Base-by-base conservation (phyloP, 2,888 invertebrate genomes). In the Calliopum simillimum region DNA sequence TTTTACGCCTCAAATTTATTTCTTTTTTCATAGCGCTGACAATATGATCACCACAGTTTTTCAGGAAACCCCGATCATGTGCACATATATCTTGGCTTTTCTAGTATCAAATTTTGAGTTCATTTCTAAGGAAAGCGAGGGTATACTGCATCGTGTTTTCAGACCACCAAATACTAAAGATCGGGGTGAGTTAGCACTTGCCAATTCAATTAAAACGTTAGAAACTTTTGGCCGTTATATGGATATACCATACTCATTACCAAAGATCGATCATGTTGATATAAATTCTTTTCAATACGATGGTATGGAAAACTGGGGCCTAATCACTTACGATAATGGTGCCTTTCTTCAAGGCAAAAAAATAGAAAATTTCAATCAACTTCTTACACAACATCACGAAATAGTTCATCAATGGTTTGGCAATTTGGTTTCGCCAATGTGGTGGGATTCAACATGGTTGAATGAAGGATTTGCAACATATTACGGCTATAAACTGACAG, bases 231-330 rank as follows among this genome's bases (percentile, higher is more conserved):
- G 93, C 77, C 88, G 90, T 0, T 93, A 92, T 76, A 94, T 96
- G 79, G 89, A 90, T 70, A 90, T 94, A 14, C 87, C 89, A 41
- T 96, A 94, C 80, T 91, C 92, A 0, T 81, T 96, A 46, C 89
- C 91, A 0, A 96, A 96, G 86, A 89, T 94, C 76, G 97, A 97
- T 83, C 94, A 96, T 92, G 91, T 93, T 12, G 94, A 94, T 0
- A 89, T 97, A 14, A 93, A 95, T 2, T 93, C 94, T 77, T 95
- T 95, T 79, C 89, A 90, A 56, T 92, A 93, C 65, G 92, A 92
- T 21, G 96, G 95, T 43, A 97, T 97, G 96, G 96, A 97, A 83
- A 97, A 97, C 82, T 97, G 97, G 96, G 97, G 97, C 14, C 86
- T 97, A 11, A 92, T 96, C 19, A 93, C 94, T 1, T 86, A 89